A percentile compares a stretch with the other conserved stretches of the same genome.
These are phyloP conservation scores for Callipepla californica DNA, from an alignment of 2,113 vertebrate species.

Conservation along the genomic window DNA sequence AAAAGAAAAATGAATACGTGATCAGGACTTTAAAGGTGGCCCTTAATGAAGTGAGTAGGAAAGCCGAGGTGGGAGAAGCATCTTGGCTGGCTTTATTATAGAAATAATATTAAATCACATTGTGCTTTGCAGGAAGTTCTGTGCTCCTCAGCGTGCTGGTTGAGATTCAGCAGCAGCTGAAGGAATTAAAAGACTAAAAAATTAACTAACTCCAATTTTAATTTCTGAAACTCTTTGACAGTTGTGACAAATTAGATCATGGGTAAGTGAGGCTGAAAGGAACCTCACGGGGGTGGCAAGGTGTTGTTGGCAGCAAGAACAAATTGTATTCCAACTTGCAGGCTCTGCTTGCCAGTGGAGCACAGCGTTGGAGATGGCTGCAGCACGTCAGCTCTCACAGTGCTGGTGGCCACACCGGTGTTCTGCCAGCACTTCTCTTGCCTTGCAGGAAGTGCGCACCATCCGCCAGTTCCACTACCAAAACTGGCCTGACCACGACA, in stretches of 20 bases:
- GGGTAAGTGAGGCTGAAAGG: background rate
- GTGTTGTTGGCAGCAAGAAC: background rate
- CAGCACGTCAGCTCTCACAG: accelerated
- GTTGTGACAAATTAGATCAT: background rate
- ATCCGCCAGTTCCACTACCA: slow-evolving; percentile 93
- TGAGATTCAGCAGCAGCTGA: background rate
- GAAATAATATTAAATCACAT: background rate
- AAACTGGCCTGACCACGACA: slow-evolving; percentile 96
- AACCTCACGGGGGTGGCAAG: background rate
- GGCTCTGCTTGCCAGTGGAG: background rate
- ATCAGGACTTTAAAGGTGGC: slow-evolving; percentile 87
- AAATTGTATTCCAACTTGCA: background rate
- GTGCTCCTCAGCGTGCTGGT: background rate
- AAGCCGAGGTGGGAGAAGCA: background rate
- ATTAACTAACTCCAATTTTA: background rate
- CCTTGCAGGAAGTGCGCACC: slow-evolving; percentile 78
- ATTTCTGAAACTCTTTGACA: background rate
- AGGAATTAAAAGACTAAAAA: background rate
- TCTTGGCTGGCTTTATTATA: background rate
- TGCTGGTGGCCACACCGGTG: accelerated
- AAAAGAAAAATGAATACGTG: slow-evolving; percentile 87
- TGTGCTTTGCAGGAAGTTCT: background rate
- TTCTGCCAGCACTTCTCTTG: background rate
- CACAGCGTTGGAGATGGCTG: background rate
- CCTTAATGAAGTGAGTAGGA: slow-evolving; percentile 83